Base-by-base conservation (phyloP, 2,797 vertebrate species). In the Labroides dimidiatus region DNA sequence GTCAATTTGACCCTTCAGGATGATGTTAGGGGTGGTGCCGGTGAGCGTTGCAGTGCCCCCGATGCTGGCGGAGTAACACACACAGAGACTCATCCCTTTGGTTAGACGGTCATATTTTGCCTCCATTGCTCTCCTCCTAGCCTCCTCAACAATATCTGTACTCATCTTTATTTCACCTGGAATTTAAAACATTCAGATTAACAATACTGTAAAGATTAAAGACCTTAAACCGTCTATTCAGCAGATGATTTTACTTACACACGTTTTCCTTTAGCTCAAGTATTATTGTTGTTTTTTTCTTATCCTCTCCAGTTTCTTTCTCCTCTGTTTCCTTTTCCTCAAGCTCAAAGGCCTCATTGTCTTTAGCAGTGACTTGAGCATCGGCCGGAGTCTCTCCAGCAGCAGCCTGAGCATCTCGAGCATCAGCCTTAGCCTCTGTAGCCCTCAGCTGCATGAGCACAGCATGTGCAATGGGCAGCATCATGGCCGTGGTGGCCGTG, bases 401-500 rank as follows among this genome's bases (percentile, higher is more conserved):
- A 14, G 48, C 3, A 2, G 19, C 15, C 10, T 43, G 45, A 11
- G 80, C 14, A 2, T 94, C 92, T 19, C 41, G 45, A 0, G 88
- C 73, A 0, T 93, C 89, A 0, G 83, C 70, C 9, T 11, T 69
- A 0, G 64, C 57, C 55, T 96, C 95, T 0, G 95, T 94, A 43
- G 30, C 71, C 37, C 93, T 84, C 56, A 99, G 90, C 92, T 99
- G 95, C 5, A 95, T 73, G 82, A 99, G 85, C 42, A 99, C 95
- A 0, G 97, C 96, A 0, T 95, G 90, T 0, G 95, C 90, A 0
- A 99, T 99, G 66, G 98, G 97, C 53, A 98, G 64, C 97, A 99
- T 99, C 98, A 99, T 99, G 90, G 97, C 96, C 0, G 96, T 95
- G 55, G 96, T 96, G 87, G 97, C 97, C 0, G 96, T 96, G 87